phyloP scores from a whole-genome alignment of 2,888 invertebrate genomes.

The Rhingia campestris region DNA sequence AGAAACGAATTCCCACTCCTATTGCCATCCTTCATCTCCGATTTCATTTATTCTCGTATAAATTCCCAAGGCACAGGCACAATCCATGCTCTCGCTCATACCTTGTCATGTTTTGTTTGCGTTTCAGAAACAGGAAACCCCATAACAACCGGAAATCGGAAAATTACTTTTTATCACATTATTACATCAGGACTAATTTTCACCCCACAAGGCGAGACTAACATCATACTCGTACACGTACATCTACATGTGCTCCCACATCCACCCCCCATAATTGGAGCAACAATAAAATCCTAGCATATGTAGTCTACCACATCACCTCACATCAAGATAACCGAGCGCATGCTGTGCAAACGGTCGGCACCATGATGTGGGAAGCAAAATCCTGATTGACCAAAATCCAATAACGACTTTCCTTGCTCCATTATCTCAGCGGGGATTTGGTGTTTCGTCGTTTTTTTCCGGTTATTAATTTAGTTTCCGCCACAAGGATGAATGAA shows the following conservation, averaged over 20 bases:
- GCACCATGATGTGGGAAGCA: conserved; percentile 22
- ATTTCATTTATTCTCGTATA: background rate
- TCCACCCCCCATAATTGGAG: conserved; percentile 29
- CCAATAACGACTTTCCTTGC: conserved; percentile 64
- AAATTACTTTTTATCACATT: conserved; percentile 72
- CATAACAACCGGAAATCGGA: conserved; percentile 69
- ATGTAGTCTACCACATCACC: conserved; percentile 28
- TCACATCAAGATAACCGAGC: conserved; percentile 20
- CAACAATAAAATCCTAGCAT: conserved; percentile 52
- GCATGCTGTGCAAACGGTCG: background rate
- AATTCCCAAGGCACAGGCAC: background rate
- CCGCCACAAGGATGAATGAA: conserved; percentile 38
- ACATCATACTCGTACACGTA: background rate
- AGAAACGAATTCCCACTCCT: conserved; percentile 40
- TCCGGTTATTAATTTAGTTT: conserved; percentile 69
- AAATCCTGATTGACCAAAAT: conserved; percentile 65
- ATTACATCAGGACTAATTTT: conserved; percentile 66
- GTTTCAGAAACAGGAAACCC: conserved; percentile 65
- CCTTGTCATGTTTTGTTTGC: conserved; percentile 47
- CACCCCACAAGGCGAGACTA: conserved; percentile 13
- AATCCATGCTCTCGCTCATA: no score
- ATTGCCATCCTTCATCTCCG: background rate
- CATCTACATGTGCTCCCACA: background rate
- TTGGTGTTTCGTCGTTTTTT: conserved; percentile 23
- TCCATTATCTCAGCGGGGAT: conserved; percentile 57